These are phyloP conservation scores for Aleiodes alternator DNA, from an alignment of 2,888 invertebrate genomes.

Conservation along the genomic window DNA sequence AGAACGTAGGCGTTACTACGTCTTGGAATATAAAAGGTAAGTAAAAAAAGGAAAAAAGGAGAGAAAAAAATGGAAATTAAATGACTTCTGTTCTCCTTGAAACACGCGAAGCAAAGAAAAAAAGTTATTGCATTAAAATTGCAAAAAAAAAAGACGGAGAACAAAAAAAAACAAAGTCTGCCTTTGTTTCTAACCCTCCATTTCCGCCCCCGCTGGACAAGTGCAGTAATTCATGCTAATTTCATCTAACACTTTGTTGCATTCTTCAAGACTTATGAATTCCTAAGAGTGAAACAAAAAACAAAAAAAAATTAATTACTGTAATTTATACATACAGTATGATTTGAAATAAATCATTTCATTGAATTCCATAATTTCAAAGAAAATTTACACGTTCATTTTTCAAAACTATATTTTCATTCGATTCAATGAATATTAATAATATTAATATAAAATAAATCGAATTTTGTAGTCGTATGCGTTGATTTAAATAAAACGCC, in stretches of 20 bases:
- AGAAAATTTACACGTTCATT: no score
- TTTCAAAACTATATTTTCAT: no score
- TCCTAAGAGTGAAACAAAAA: no score
- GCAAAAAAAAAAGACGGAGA: not conserved
- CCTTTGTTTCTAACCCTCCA: constrained; percentile 29
- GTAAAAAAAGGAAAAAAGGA: constrained; percentile 20
- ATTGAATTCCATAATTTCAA: no score
- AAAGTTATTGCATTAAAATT: constrained; percentile 6
- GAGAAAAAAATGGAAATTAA: constrained; percentile 6
- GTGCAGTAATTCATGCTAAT: constrained; percentile 12
- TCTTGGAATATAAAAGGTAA: not conserved
- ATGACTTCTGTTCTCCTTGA: constrained; percentile 16
- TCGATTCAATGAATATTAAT: no score
- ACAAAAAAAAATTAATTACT: not conserved
- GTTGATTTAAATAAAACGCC: no score
- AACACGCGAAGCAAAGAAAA: not conserved
- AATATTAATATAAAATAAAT: no score
- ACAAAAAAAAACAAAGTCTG: constrained; percentile 25
- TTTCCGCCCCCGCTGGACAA: constrained; percentile 25
- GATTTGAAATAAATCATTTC: no score
- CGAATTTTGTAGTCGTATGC: no score
- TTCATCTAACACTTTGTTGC: constrained; percentile 10
- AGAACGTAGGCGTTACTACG: constrained; percentile 11
- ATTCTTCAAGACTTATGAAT: not conserved
- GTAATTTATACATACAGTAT: not conserved